phyloP scores from a whole-genome alignment of 2,797 vertebrate species.

The Epinephelus awoara region DNA sequence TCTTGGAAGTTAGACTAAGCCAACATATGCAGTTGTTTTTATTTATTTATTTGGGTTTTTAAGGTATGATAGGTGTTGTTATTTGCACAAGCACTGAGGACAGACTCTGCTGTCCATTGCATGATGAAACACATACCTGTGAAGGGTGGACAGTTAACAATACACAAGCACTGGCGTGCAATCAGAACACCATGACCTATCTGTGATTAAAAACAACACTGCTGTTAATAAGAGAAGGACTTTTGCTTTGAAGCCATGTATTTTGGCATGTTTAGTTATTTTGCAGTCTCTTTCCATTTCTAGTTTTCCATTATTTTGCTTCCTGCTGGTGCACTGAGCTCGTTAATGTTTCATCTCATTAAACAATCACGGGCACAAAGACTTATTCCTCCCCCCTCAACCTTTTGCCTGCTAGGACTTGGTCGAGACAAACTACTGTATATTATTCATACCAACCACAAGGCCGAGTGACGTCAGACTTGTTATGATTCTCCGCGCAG shows the following conservation, averaged over 20 bases:
- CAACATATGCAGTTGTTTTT: not conserved
- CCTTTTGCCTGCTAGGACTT: constrained; percentile 33
- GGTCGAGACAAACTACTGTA: constrained; percentile 50
- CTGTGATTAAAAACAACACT: not conserved
- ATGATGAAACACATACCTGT: not conserved
- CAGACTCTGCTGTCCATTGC: not conserved
- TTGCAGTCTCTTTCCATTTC: not conserved
- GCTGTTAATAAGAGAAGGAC: not conserved
- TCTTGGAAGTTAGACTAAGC: not conserved
- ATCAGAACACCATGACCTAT: not conserved
- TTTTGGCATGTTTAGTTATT: not conserved
- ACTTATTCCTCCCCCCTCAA: not conserved
- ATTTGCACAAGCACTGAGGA: not conserved
- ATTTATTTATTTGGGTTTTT: not conserved
- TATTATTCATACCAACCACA: constrained; percentile 81
- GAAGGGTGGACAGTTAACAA: not conserved
- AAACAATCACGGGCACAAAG: constrained; percentile 5
- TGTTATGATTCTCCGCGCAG: constrained; percentile 80
- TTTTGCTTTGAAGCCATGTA: not conserved
- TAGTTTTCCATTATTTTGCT: not conserved
- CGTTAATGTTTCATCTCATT: constrained; percentile 23
- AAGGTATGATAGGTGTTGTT: not conserved
- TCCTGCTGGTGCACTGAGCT: not conserved
- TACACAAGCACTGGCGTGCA: constrained; percentile 5
- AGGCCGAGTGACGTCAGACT: constrained; percentile 82